Conservation (phyloP, 1,140 invertebrate species). For the Heliconius congener region DNA sequence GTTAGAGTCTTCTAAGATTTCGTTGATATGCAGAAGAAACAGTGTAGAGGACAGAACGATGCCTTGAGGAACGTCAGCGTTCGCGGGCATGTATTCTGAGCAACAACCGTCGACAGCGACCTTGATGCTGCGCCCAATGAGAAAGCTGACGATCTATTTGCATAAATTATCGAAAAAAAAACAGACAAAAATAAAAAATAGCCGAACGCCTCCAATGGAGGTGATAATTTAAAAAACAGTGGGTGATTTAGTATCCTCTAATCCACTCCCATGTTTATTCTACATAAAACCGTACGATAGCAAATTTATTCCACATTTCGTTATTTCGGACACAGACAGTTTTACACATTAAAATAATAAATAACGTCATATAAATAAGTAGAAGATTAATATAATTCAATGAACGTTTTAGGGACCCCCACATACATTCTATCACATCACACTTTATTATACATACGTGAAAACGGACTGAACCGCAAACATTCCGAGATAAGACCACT, state of each 20-base stretch:
- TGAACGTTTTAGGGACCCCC: slow-evolving; percentile 44
- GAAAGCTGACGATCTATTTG: no score
- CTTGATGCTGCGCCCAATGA: no score
- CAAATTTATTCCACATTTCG: slow-evolving; percentile 30
- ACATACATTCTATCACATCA: slow-evolving; percentile 43
- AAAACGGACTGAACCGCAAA: slow-evolving; percentile 33
- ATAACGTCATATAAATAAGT: slow-evolving; percentile 38
- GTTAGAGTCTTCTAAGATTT: no score
- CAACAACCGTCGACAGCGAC: no score
- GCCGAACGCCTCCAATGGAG: background rate
- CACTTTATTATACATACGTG: slow-evolving; percentile 36
- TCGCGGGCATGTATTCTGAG: no score
- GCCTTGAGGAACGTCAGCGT: no score
- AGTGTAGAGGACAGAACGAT: no score
- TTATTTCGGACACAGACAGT: slow-evolving; percentile 24
- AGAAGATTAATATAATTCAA: slow-evolving; percentile 49
- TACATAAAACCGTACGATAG: slow-evolving; percentile 21
- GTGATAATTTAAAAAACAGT: slow-evolving; percentile 13
- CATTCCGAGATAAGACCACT: slow-evolving; percentile 47
- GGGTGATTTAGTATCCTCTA: slow-evolving; percentile 36
- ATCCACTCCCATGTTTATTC: slow-evolving; percentile 10
- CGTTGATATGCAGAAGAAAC: no score
- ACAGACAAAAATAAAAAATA: background rate
- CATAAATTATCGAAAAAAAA: background rate
- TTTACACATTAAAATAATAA: slow-evolving; percentile 42